Percentiles rank a stretch among this genome's conserved stretches.
These are phyloP conservation scores for Lumbricus terrestris DNA, from an alignment of 2,888 invertebrate genomes.

Conservation along the genomic window DNA sequence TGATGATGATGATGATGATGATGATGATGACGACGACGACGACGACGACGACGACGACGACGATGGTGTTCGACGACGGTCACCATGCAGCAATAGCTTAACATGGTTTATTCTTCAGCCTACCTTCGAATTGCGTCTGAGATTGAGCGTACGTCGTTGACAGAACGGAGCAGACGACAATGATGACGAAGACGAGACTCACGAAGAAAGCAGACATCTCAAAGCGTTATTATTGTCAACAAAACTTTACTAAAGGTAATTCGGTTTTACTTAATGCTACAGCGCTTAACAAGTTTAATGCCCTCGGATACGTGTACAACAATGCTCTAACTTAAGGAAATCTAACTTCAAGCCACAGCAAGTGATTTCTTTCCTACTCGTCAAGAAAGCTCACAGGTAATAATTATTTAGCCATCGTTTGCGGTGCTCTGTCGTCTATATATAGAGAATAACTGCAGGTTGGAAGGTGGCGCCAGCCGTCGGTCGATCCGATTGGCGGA, in stretches of 20 bases:
- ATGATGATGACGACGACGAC: background rate
- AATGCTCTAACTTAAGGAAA: background rate
- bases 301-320: background rate
- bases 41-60: no score
- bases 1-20: no score
- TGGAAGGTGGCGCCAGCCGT: background rate
- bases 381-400: background rate
- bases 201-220: background rate
- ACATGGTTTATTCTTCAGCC: background rate
- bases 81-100: no score
- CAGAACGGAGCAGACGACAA: background rate
- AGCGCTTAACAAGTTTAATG: no score
- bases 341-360: background rate
- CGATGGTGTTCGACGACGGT: no score
- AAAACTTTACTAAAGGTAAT: no score
- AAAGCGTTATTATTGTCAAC: background rate
- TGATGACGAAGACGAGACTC: background rate
- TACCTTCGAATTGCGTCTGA: conserved; percentile 3
- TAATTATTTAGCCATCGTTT: background rate
- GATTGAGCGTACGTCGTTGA: background rate
- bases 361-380: background rate
- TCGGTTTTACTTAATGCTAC: no score
- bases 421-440: background rate
- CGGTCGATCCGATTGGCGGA: background rate
- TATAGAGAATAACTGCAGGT: background rate